phyloP scores from a whole-genome alignment of 2,888 invertebrate species.

The Apocheima hispidaria region DNA sequence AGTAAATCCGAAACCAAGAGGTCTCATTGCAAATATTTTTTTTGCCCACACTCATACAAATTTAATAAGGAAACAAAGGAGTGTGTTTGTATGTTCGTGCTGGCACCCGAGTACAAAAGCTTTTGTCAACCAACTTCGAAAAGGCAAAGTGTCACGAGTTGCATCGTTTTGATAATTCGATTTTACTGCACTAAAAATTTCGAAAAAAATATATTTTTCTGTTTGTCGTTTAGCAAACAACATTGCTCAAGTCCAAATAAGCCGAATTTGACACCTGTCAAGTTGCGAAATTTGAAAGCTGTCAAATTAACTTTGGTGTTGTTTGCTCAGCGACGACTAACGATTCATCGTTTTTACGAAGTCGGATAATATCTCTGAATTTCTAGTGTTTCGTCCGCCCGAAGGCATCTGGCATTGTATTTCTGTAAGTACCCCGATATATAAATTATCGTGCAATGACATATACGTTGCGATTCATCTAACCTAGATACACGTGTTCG shows the following conservation, averaged over 20 bases:
- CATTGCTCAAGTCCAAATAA: too few relatives aligned
- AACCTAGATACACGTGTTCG: not conserved
- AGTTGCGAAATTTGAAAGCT: too few relatives aligned
- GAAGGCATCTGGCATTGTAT: too few relatives aligned
- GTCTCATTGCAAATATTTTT: slow-evolving; percentile 69
- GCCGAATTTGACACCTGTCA: too few relatives aligned
- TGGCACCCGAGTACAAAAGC: slow-evolving; percentile 21
- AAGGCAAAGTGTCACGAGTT: slow-evolving; percentile 46
- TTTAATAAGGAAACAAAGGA: slow-evolving; percentile 68
- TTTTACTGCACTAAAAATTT: not conserved
- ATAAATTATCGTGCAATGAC: too few relatives aligned
- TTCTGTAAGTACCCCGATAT: too few relatives aligned
- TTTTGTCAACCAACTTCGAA: slow-evolving; percentile 25
- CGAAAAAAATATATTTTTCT: not conserved
- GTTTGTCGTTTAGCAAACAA: not conserved
- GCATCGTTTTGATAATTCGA: slow-evolving; percentile 7
- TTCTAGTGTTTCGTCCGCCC: too few relatives aligned
- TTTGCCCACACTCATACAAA: too few relatives aligned
- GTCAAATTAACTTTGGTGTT: too few relatives aligned
- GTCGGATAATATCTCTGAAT: too few relatives aligned
- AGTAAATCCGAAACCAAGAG: slow-evolving; percentile 43
- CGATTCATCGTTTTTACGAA: too few relatives aligned
- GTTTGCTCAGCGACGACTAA: too few relatives aligned
- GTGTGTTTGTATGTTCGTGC: slow-evolving; percentile 41
- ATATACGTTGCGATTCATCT: not conserved